Evolutionary conservation across 2,113 vertebrate genomes (phyloP).

Genomic region (Chelonoidis abingdonii): DNA sequence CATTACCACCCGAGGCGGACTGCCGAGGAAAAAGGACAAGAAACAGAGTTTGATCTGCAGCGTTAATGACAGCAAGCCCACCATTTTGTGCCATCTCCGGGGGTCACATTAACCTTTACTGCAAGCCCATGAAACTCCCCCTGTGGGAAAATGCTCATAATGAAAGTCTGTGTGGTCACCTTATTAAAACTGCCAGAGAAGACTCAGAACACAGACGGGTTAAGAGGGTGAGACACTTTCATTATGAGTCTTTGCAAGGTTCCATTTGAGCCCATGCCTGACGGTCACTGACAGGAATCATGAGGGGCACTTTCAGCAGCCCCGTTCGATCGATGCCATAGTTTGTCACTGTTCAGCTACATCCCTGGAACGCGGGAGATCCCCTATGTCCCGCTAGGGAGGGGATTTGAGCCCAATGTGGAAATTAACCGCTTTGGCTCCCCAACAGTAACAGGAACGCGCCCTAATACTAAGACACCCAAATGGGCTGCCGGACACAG

Average conservation of each 20-base stretch:
- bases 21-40: neutral
- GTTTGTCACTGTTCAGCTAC: neutral
- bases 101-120: neutral
- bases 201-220: fast-evolving
- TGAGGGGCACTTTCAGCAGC: constrained; percentile 15
- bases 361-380: constrained; percentile 62
- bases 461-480: neutral
- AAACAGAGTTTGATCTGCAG: neutral
- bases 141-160: neutral
- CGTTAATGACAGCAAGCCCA: fast-evolving
- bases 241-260: neutral
- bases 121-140: neutral
- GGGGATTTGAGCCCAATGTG: neutral
- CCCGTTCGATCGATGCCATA: neutral
- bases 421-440: neutral
- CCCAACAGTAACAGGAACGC: constrained; percentile 40
- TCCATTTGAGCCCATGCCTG: neutral
- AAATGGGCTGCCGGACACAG: neutral
- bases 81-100: neutral
- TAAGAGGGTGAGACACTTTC: neutral
- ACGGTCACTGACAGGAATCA: constrained; percentile 41
- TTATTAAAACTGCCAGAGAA: constrained; percentile 24
- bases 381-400: constrained; percentile 68
- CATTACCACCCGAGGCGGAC: neutral
- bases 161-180: neutral